These are phyloP conservation scores for Epirrita christyi DNA, from an alignment of 2,888 invertebrate genomes.

Conservation along the genomic window DNA sequence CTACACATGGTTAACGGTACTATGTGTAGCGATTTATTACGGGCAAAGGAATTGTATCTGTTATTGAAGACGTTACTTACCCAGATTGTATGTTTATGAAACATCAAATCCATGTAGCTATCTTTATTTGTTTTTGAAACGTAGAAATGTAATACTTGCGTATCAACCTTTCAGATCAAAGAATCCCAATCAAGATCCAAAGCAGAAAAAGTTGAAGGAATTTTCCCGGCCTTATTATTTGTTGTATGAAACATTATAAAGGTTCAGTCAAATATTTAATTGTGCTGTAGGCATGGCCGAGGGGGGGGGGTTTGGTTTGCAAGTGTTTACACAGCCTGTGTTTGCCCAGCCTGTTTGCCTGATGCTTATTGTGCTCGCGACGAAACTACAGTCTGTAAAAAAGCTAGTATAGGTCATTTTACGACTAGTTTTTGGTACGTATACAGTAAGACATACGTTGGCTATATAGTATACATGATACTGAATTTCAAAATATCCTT, in stretches of 20 bases:
- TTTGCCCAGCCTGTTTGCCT: slow-evolving; percentile 64
- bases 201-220: slow-evolving; percentile 20
- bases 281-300: slow-evolving; percentile 29
- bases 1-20: slow-evolving; percentile 24
- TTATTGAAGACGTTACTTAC: slow-evolving; percentile 1
- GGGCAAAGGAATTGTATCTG: slow-evolving; percentile 15
- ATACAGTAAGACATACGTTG: no score
- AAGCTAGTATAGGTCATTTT: slow-evolving; percentile 8
- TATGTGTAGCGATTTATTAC: no score
- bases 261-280: slow-evolving; percentile 35
- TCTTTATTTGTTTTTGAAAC: slow-evolving; percentile 15
- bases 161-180: slow-evolving; percentile 29
- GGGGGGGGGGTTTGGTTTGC: slow-evolving; percentile 50
- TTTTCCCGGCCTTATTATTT: slow-evolving; percentile 22
- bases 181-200: slow-evolving; percentile 10
- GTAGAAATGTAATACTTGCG: slow-evolving; percentile 23
- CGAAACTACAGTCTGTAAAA: slow-evolving; percentile 6
- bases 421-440: no score
- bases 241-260: slow-evolving; percentile 30
- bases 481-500: no score
- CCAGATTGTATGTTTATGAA: no score
- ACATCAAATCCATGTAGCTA: no score
- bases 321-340: slow-evolving; percentile 62
- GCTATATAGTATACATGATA: no score
- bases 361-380: slow-evolving; percentile 64